Conservation (phyloP, 2,113 vertebrate species). For the Microtus montanus region DNA sequence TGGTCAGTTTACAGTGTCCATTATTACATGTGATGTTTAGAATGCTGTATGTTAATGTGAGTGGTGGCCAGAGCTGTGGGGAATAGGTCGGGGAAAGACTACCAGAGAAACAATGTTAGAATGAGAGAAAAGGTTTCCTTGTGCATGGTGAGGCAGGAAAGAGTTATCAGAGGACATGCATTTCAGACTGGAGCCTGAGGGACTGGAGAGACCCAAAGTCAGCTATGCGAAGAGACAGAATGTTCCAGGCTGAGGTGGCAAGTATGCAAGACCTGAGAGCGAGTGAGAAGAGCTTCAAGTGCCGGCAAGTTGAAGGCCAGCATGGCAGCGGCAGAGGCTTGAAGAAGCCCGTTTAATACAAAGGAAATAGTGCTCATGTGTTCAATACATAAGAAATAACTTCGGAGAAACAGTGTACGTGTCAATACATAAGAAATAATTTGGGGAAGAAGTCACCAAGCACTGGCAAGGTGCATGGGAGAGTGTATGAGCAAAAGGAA, state of each 20-base stretch:
- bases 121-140: not conserved
- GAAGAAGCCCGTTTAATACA: not conserved
- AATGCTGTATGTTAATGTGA: not conserved
- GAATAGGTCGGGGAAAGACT: not conserved
- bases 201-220: not conserved
- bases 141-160: not conserved
- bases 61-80: not conserved
- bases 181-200: not conserved
- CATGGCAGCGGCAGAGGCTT: not conserved
- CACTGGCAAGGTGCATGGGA: not conserved
- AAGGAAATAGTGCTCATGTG: not conserved
- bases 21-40: not conserved
- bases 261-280: not conserved
- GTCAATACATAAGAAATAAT: not conserved
- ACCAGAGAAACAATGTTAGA: not conserved
- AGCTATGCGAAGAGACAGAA: not conserved
- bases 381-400: not conserved
- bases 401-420: not conserved
- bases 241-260: not conserved
- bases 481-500: not conserved
- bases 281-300: not conserved
- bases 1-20: not conserved
- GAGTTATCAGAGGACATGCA: not conserved
- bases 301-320: not conserved
- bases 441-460: not conserved